phyloP scores from a whole-genome alignment of 2,113 vertebrate species.

The Rafetus swinhoei region DNA sequence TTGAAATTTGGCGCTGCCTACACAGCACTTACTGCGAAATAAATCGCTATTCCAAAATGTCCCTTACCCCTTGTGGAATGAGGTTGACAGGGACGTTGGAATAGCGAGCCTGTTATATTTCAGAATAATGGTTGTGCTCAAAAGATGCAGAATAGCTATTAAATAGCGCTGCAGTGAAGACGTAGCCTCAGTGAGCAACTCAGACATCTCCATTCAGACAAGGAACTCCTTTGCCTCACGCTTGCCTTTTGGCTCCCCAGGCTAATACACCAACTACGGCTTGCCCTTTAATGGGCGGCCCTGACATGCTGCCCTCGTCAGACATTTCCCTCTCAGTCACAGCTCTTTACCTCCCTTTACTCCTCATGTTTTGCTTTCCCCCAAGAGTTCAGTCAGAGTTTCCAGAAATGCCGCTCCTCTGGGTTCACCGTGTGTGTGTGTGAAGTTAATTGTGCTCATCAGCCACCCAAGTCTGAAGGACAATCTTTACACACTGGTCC shows the following conservation, averaged over 20 bases:
- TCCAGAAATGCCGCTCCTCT: background rate
- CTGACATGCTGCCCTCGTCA: background rate
- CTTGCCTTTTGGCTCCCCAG: background rate
- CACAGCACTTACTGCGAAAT: too few relatives aligned
- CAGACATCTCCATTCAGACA: background rate
- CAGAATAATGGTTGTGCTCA: too few relatives aligned
- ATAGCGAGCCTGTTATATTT: too few relatives aligned
- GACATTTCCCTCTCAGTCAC: background rate
- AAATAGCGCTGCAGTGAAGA: too few relatives aligned
- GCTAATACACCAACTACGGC: background rate
- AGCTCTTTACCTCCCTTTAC: background rate
- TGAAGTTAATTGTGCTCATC: background rate
- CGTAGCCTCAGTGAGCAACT: background rate
- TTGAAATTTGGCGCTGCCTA: too few relatives aligned
- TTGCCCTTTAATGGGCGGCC: background rate
- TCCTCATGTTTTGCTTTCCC: background rate
- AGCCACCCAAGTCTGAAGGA: background rate
- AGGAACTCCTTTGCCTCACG: background rate
- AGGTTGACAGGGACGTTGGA: too few relatives aligned
- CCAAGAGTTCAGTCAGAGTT: background rate
- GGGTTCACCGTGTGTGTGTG: rapidly evolving
- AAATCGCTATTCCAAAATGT: too few relatives aligned
- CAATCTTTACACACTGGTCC: background rate
- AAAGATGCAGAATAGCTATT: too few relatives aligned
- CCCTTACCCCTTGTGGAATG: too few relatives aligned